Conservation (phyloP, 2,113 vertebrate species). For the Pteropus alecto region DNA sequence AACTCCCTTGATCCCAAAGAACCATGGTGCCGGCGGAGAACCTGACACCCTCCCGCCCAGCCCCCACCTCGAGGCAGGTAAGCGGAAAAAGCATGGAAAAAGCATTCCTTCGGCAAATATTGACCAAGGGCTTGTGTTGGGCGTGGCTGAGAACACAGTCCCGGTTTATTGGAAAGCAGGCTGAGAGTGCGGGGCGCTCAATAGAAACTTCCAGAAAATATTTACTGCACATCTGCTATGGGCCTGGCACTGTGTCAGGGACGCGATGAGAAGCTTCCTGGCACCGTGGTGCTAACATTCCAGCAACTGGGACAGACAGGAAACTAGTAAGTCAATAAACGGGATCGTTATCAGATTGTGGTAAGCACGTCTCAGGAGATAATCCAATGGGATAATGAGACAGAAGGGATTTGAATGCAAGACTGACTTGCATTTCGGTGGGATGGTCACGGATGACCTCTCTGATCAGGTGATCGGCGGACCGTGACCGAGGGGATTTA, state of each 20-base stretch:
- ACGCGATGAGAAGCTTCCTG: accelerated
- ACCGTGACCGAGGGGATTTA: neutral
- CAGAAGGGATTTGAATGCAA: accelerated
- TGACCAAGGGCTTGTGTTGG: neutral
- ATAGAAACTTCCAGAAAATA: neutral
- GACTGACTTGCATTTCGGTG: accelerated
- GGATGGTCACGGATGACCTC: neutral
- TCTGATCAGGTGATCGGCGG: neutral
- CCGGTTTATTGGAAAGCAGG: neutral
- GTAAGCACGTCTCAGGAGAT: accelerated
- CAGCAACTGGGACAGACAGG: neutral
- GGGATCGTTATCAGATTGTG: accelerated
- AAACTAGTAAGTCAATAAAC: accelerated
- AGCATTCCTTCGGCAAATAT: neutral
- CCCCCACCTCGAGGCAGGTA: neutral
- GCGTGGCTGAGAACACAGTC: neutral
- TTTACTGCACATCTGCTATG: accelerated
- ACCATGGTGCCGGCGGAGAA: neutral
- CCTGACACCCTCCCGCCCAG: neutral
- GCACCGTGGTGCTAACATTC: accelerated
- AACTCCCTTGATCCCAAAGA: neutral
- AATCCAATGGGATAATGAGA: accelerated
- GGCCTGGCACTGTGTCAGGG: neutral
- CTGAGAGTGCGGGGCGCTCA: neutral
- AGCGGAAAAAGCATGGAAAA: neutral